Percentiles rank a stretch among this genome's conserved stretches.
Evolutionary conservation across 2,113 vertebrate species (phyloP).

Genomic region (Antechinus stuartii): DNA sequence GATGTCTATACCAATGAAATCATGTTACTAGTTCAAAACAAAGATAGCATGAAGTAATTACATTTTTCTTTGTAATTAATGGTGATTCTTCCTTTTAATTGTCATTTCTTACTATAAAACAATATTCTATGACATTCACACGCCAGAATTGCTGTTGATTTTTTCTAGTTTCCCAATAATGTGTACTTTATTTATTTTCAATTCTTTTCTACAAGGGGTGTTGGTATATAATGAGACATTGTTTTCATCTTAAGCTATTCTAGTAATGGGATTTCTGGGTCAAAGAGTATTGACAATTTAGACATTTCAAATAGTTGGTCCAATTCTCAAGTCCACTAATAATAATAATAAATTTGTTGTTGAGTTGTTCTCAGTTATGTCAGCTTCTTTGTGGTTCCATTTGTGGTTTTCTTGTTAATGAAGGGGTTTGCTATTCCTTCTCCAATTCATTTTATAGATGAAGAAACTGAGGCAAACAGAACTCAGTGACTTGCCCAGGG

Average conservation of each 20-base stretch:
- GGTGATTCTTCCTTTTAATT: not conserved
- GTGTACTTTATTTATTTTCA: not conserved
- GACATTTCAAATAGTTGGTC: not conserved
- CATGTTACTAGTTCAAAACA: not conserved
- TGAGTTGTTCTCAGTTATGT: no score
- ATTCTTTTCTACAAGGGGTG: not conserved
- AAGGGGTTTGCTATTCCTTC: no score
- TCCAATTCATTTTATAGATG: no score
- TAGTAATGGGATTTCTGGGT: not conserved
- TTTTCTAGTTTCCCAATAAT: not conserved
- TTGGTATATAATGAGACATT: not conserved
- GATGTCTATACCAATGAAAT: conserved; percentile 24
- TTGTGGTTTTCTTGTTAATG: no score
- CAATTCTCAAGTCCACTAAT: not conserved
- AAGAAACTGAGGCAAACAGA: no score
- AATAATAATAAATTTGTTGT: not conserved
- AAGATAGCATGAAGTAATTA: not conserved
- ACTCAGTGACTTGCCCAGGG: no score
- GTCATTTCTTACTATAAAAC: not conserved
- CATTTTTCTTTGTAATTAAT: not conserved
- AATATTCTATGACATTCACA: not conserved
- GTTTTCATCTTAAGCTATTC: not conserved
- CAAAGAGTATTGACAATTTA: not conserved
- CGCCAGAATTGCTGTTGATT: not conserved
- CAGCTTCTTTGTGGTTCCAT: no score